Base-by-base conservation (phyloP, 2,797 vertebrate species). In the Alauda arvensis region DNA sequence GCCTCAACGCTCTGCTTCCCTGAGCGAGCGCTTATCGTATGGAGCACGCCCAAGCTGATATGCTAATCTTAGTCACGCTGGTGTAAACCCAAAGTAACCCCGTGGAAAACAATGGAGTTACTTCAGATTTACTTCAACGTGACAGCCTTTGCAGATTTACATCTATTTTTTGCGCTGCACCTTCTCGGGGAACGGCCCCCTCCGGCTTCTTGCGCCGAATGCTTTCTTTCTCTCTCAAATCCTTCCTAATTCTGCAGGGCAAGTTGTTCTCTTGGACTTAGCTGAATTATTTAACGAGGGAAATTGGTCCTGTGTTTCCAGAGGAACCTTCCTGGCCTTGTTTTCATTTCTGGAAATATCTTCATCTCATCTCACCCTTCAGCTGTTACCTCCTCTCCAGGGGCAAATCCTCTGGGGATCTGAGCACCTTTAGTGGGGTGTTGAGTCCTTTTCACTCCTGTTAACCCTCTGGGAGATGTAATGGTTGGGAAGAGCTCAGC, bases 41-140 rank as follows among this genome's bases (percentile, higher is more conserved):
- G 0, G 34, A 89, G 76, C 87, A 67, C 28, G 7, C 90, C 90
- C 84, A 53, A 55, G 84, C 76, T 12, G 20, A 88, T 87, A 80
- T 5, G 74, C 70, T 92, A 90, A 95, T 94, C 89, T 88, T 17
- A 53, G 85, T 92, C 93, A 92, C 24, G 14, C 81, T 89, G 83
- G 80, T 81, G 80, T 84, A 87, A 94, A 42, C 89, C 71, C 57
- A 7, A 71, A 89, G 89, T 87, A 89, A 90, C 80, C 89, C 75
- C 0, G 5, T 4, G 65, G 75, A 60, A 91, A 91, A 93, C 89
- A 93, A 89, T 79, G 5, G 85, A 85, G 89, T 88, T 87, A 82
- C 91, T 94, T 89, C 77, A 90, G 90, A 79, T 93, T 91, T 90
- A 57, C 71, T 87, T 71, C 91, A 92, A 8, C 8, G 65, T 92